Conservation (phyloP, 2,797 vertebrate species). For the Enteromius mattozi region DNA sequence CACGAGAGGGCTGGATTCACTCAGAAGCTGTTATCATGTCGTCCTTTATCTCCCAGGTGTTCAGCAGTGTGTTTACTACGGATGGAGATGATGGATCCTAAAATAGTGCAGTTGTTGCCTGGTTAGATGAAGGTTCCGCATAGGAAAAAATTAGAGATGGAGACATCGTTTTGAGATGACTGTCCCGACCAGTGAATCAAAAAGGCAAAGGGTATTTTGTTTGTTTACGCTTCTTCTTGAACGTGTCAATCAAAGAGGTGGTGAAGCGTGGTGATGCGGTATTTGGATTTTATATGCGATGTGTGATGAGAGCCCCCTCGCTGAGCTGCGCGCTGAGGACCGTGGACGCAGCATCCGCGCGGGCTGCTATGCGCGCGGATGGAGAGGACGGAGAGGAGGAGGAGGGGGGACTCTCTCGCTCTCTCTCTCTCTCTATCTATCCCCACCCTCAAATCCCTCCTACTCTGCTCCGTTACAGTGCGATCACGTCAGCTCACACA, state of each 20-base stretch:
- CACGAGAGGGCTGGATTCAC: constrained; percentile 46
- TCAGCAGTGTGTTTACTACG: constrained; percentile 53
- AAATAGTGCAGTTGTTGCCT: constrained; percentile 67
- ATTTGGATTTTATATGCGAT: constrained; percentile 64
- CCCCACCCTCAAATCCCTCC: constrained; percentile 58
- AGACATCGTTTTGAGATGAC: constrained; percentile 60
- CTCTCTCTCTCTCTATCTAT: constrained; percentile 38
- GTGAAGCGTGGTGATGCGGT: constrained; percentile 52
- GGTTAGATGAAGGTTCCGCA: constrained; percentile 63
- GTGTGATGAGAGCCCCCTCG: constrained; percentile 65
- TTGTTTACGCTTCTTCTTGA: constrained; percentile 47
- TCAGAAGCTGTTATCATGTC: constrained; percentile 47
- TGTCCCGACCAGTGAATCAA: constrained; percentile 46
- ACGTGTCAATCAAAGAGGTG: constrained; percentile 58
- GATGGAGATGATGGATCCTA: constrained; percentile 59
- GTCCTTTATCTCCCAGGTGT: constrained; percentile 47
- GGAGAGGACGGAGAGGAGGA: constrained; percentile 50
- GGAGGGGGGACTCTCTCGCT: constrained; percentile 32
- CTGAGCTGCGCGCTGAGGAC: constrained; percentile 72
- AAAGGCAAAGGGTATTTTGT: constrained; percentile 34
- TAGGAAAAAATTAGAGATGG: constrained; percentile 61
- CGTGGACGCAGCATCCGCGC: constrained; percentile 79
- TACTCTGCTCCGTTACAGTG: constrained; percentile 54
- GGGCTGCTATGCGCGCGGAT: constrained; percentile 63
- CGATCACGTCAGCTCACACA: constrained; percentile 61